These are phyloP conservation scores for Drosophila pachea DNA, from an alignment of 1,140 invertebrate genomes.

Conservation along the genomic window DNA sequence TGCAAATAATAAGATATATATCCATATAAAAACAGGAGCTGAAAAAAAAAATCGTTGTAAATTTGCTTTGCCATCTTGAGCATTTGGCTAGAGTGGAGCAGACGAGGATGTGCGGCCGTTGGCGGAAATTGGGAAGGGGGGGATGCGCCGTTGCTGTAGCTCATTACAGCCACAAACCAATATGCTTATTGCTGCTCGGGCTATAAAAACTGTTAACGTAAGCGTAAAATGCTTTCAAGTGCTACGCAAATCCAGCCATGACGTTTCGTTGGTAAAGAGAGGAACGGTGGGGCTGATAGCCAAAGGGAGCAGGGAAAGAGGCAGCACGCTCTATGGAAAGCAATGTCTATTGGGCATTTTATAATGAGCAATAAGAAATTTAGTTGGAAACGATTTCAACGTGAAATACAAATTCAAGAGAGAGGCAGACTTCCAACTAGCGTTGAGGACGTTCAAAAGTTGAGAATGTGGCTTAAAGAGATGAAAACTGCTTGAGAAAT, in stretches of 20 bases:
- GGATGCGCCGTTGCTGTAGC: conserved; percentile 41
- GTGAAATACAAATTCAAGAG: conserved; percentile 3
- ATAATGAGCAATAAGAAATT: conserved; percentile 52
- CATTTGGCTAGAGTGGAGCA: neutral
- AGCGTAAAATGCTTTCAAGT: conserved; percentile 77
- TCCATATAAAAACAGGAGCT: neutral
- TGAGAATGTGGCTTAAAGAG: neutral
- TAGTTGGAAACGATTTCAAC: conserved; percentile 12
- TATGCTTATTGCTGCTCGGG: conserved; percentile 71
- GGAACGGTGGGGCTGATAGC: conserved; percentile 15
- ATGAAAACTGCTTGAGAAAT: neutral
- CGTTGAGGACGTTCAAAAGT: no score
- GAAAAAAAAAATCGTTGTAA: conserved; percentile 50
- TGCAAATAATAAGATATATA: conserved; percentile 17
- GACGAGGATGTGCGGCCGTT: no score
- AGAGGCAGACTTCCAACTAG: no score
- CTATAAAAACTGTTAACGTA: conserved; percentile 76
- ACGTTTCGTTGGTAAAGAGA: conserved; percentile 30
- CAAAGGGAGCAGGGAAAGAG: neutral
- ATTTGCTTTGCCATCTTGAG: conserved; percentile 55
- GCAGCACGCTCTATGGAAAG: neutral
- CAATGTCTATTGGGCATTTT: conserved; percentile 29
- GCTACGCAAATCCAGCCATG: conserved; percentile 65
- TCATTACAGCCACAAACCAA: conserved; percentile 75
- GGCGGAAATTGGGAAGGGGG: neutral